A percentile compares a stretch with the other conserved stretches of the same genome.
Evolutionary conservation across 2,113 vertebrate species (phyloP).

Genomic region (Pica pica): DNA sequence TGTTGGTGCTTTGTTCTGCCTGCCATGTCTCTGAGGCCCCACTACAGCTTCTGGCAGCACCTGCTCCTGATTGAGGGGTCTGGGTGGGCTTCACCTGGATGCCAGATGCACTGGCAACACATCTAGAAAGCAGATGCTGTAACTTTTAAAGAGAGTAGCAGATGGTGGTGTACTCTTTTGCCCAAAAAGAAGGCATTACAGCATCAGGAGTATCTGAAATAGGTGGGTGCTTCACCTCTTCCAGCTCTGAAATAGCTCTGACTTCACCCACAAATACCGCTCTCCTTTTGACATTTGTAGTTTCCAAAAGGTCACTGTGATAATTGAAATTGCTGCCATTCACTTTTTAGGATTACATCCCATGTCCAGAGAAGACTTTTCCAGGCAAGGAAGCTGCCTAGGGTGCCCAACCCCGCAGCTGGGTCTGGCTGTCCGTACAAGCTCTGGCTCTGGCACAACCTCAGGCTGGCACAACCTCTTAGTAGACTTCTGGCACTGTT

Average conservation of each 20-base stretch:
- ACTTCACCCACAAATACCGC: neutral
- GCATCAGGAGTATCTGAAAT: neutral
- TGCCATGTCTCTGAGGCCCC: neutral
- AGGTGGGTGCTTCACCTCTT: neutral
- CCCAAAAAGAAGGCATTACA: neutral
- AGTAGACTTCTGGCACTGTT: rapidly evolving
- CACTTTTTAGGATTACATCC: neutral
- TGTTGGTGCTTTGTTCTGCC: neutral
- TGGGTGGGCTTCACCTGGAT: neutral
- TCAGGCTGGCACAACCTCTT: neutral
- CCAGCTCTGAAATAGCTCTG: neutral
- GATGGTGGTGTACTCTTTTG: neutral
- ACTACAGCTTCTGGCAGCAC: neutral
- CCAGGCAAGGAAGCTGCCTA: rapidly evolving
- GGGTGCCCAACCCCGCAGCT: rapidly evolving
- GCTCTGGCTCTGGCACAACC: neutral
- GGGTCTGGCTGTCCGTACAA: neutral
- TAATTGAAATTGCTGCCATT: neutral
- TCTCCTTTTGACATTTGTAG: neutral
- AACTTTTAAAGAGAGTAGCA: neutral
- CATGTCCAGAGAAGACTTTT: neutral
- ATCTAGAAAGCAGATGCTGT: neutral
- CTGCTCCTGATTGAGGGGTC: neutral
- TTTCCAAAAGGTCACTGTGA: neutral
- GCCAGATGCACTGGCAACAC: neutral